Evolutionary conservation across 2,797 vertebrate genomes (phyloP).

Genomic region (Alectoris magna): DNA sequence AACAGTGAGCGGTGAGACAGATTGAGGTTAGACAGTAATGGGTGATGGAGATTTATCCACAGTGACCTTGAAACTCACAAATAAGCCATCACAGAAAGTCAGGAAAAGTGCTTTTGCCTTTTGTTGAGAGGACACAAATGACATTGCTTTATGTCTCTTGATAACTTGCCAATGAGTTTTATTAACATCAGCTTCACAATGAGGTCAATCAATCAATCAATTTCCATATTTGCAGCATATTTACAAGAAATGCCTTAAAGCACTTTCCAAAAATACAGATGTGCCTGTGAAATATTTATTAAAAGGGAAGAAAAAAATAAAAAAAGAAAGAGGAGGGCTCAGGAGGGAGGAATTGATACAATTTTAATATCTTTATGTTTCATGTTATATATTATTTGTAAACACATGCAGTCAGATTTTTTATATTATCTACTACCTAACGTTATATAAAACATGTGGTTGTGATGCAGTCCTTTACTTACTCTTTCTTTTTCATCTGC

Average conservation of each 20-base stretch:
- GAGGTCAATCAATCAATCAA: conserved; percentile 66
- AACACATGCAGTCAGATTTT: neutral
- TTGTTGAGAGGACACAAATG: neutral
- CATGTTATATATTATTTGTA: neutral
- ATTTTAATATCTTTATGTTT: conserved; percentile 18
- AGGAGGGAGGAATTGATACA: neutral
- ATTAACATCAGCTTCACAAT: conserved; percentile 38
- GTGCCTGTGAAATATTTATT: conserved; percentile 22
- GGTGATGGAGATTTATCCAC: neutral
- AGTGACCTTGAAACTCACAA: conserved; percentile 34
- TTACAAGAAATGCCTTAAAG: conserved; percentile 58
- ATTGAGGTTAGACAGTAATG: neutral
- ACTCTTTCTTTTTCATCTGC: neutral
- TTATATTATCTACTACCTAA: neutral
- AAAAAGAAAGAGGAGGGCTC: conserved; percentile 3
- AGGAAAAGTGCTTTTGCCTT: conserved; percentile 27
- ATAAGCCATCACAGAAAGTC: neutral
- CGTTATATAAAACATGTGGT: neutral
- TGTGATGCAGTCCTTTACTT: neutral
- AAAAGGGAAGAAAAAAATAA: neutral
- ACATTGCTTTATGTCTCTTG: conserved; percentile 45
- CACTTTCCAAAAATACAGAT: conserved; percentile 59
- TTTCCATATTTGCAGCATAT: conserved; percentile 62
- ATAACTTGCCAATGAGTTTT: conserved; percentile 54
- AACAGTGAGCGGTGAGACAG: neutral